Evolutionary conservation across 2,113 vertebrate species (phyloP), one percentile per base, ranked within the genome.

Genomic region (Ibidorhyncha struthersii): DNA sequence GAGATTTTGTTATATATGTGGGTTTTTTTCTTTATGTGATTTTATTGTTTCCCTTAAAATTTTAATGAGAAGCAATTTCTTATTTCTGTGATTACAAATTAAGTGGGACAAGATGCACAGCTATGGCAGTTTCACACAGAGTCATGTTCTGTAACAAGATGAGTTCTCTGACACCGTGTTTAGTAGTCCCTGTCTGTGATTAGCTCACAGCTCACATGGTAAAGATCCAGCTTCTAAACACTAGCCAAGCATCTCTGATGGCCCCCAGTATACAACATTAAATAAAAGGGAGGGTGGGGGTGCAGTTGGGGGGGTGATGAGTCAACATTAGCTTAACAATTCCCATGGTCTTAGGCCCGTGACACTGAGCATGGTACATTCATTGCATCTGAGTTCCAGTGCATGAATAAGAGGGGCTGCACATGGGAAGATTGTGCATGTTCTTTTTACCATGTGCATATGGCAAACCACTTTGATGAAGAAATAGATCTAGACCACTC

Each of bases 41-140:
- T 78, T 89, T 91, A 59, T 79, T 69, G 10, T 82, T 93, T 93
- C 36, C 10, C 29, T 47, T 87, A 76, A 85, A 89, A 82, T 85
- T 84, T 93, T 71, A 78, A 89, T 76, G 23, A 78, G 52, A 67
- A 59, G 21, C 12, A 36, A 63, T 76, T 87, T 79, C 19, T 91
- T 67, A 16, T 89, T 91, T 56, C 40, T 79, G 25, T 65, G 70
- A 55, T 91, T 78, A 61, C 52, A 72, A 72, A 40, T 62, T 19
- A 50, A 62, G 36, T 49, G 43, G 55, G 52, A 63, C 43, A 84
- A 76, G 23, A 29, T 40, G 23, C 84, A 47, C 5, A 38, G 38
- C 27, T 23, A 43, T 17, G 23, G 29, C 38, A 66, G 19, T 34
- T 12, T 65, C 66, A 43, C 10, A 0, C 3, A 55, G 6, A 62